Evolutionary conservation across 53 echinoderm and acorn worm genomes (phyloP), one percentile per base, ranked within the genome.

Genomic region (Temnopleurus reevesii): DNA sequence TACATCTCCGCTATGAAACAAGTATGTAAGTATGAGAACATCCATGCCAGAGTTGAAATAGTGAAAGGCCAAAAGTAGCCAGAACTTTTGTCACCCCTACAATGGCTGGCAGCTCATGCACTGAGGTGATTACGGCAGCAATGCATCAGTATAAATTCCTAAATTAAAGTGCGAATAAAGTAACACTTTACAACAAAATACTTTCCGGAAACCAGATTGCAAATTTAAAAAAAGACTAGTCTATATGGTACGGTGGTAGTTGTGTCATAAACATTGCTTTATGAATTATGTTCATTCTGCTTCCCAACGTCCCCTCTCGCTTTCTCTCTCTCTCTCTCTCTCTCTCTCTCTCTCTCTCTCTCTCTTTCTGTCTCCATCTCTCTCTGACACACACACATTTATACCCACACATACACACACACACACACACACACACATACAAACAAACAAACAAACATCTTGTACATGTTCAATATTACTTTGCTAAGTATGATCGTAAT

Each of bases 321-420:
- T 71, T 35, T 71, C 71, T 71, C 71, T 66, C 66, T 66, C 66
- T 35, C 66, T 66, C 66, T 66, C 66, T 35, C 66, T 35, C 66
- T 18, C 44, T 44, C 76, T 76, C 17, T 44, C 76, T 41, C 45
- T 35, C 45, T 44, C 45, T 76, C 76, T 44, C 23, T 76, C 76
- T 76, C 77, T 76, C 21, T 44, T 19, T 44, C n/a, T 76, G 21
- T 76, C 19, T 45, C 41, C 18, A 41, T 45, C 19, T 41, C 24
- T 33, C 41, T 9, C 64, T 12, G 19, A 12, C 59, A 26, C n/a
- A 59, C 59, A 59, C n/a, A 59, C 59, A 59, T n/a, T n/a, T n/a
- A n/a, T n/a, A n/a, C 59, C 23, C 59, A 26, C n/a, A 59, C 59
- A 59, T 27, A 59, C 59, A 59, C 13, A n/a, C n/a, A n/a, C n/a